Evolutionary conservation across 2,888 invertebrate genomes (phyloP).

Genomic region (Capitulum mitella): DNA sequence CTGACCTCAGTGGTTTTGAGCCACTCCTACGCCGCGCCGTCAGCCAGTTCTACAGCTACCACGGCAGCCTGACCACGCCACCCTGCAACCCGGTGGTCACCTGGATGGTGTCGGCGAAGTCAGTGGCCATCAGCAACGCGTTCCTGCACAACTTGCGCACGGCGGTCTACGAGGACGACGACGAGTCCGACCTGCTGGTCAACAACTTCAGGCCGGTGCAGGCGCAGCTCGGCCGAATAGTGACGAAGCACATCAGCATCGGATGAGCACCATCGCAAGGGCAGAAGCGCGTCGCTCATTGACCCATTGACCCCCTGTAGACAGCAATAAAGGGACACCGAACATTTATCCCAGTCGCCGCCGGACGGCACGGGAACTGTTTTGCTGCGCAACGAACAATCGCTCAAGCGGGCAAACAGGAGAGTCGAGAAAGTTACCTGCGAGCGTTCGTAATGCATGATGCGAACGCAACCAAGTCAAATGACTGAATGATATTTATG

Average conservation of each 20-base stretch:
- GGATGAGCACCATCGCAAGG: too few relatives aligned
- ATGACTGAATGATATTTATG: too few relatives aligned
- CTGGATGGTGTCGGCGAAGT: neutral
- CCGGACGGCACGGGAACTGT: too few relatives aligned
- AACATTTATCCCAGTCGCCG: too few relatives aligned
- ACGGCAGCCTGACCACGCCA: constrained; percentile 21
- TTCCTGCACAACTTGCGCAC: neutral
- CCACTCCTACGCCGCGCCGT: neutral
- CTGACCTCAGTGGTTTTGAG: neutral
- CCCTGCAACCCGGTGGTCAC: constrained; percentile 8
- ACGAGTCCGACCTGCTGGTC: neutral
- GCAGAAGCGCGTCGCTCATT: too few relatives aligned
- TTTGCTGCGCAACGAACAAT: too few relatives aligned
- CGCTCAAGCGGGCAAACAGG: too few relatives aligned
- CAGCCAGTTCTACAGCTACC: neutral
- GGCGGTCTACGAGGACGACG: neutral
- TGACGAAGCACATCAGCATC: neutral
- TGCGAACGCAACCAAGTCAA: too few relatives aligned
- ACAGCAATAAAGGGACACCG: too few relatives aligned
- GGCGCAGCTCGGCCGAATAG: neutral
- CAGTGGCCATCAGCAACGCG: neutral
- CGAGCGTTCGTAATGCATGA: too few relatives aligned
- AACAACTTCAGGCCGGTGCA: neutral
- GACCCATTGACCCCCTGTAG: too few relatives aligned
- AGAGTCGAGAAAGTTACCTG: too few relatives aligned